Evolutionary conservation across 2,113 vertebrate species (phyloP).

Genomic region (Cygnus buccinator): DNA sequence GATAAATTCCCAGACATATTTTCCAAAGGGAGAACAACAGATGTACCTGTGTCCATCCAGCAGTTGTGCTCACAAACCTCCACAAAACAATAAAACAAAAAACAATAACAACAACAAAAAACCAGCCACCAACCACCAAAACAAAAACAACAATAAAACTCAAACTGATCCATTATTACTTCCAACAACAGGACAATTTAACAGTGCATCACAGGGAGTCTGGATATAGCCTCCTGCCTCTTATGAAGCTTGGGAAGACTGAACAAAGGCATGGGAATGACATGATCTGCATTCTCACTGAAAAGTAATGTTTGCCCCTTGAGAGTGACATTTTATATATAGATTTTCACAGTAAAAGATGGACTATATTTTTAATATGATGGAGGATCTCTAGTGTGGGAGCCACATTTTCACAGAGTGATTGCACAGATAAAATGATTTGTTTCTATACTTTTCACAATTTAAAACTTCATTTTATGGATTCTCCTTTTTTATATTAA

Average conservation of each 20-base stretch:
- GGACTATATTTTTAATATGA: background rate
- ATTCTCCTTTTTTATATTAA: background rate
- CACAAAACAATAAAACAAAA: background rate
- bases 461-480: background rate
- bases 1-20: rapidly evolving
- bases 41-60: background rate
- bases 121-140: background rate
- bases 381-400: background rate
- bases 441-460: background rate
- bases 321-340: background rate
- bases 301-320: background rate
- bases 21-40: background rate
- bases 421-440: background rate
- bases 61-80: background rate
- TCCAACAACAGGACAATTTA: background rate
- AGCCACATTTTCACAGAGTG: background rate
- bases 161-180: background rate
- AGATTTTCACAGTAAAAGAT: background rate
- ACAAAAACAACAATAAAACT: background rate
- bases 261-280: background rate
- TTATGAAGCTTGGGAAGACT: background rate
- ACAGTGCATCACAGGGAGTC: background rate
- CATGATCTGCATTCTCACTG: background rate
- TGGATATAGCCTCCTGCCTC: background rate
- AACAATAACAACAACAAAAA: background rate